A percentile compares a stretch with the other conserved stretches of the same genome.
Evolutionary conservation across 2,797 vertebrate species (phyloP).

Genomic region (Sternarchorhynchus goeldii): DNA sequence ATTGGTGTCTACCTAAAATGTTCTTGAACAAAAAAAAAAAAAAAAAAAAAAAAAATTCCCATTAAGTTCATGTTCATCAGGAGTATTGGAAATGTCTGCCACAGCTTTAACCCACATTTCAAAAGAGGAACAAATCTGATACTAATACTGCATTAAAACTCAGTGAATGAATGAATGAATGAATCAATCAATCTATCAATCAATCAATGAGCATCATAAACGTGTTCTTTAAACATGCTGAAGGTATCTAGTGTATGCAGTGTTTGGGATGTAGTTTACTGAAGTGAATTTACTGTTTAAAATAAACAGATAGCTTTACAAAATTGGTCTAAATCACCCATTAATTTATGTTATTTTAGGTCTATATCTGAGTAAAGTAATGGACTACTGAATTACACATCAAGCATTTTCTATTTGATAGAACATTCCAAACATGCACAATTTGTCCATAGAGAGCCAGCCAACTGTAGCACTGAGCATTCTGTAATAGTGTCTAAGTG

Average conservation of each 20-base stretch:
- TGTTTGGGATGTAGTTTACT: too few relatives aligned
- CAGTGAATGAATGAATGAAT: too few relatives aligned
- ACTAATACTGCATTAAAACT: not conserved
- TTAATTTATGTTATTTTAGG: not conserved
- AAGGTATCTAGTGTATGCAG: too few relatives aligned
- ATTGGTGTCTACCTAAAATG: conserved; percentile 4
- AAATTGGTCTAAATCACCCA: too few relatives aligned
- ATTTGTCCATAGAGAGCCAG: not conserved
- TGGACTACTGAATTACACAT: not conserved
- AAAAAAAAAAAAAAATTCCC: not conserved
- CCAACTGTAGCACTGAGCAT: not conserved
- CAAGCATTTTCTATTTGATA: not conserved
- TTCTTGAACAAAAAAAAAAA: not conserved
- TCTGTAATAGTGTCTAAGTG: not conserved
- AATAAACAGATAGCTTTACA: too few relatives aligned
- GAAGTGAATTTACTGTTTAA: too few relatives aligned
- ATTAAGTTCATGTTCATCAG: conserved; percentile 1
- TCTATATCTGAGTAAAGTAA: not conserved
- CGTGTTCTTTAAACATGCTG: too few relatives aligned
- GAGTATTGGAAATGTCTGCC: too few relatives aligned
- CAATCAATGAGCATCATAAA: too few relatives aligned
- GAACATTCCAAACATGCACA: not conserved
- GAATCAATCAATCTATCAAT: not conserved
- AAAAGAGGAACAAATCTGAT: not conserved
- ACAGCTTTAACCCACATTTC: too few relatives aligned